phyloP scores from a whole-genome alignment of 30 jellyfish, hydroid and myxozoan genomes.

The Aurelia aurita complex sp. Pacific region DNA sequence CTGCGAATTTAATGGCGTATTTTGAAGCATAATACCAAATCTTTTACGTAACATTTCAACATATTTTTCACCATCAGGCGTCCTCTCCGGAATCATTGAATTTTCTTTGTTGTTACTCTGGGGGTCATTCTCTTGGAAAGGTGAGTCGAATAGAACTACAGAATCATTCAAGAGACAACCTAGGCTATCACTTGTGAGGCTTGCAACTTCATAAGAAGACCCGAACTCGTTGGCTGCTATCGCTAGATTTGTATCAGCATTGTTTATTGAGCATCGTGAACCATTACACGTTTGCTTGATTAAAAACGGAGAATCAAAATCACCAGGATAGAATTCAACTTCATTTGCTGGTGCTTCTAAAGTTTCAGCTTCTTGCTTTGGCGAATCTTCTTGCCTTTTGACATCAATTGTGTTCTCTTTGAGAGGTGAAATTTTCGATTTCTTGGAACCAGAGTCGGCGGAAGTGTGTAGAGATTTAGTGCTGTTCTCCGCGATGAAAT shows the following conservation, averaged over 20 bases:
- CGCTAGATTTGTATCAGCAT: background rate
- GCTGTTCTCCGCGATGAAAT: too few relatives aligned
- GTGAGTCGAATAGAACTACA: constrained; percentile 12
- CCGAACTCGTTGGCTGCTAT: background rate
- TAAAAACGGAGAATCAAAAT: background rate
- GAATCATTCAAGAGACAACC: constrained; percentile 3
- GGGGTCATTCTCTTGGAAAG: background rate
- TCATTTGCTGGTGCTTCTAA: too few relatives aligned
- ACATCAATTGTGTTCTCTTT: too few relatives aligned
- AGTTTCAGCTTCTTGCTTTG: too few relatives aligned
- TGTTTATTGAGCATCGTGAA: background rate
- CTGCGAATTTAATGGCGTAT: background rate
- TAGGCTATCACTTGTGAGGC: constrained; percentile 27
- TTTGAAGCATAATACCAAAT: constrained; percentile 20
- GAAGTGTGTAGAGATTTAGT: too few relatives aligned
- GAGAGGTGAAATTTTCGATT: too few relatives aligned
- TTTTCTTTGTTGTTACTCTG: background rate
- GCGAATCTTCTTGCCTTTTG: too few relatives aligned
- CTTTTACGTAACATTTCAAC: background rate
- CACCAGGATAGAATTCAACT: too few relatives aligned
- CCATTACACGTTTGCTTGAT: background rate
- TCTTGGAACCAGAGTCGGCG: too few relatives aligned
- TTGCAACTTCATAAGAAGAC: background rate
- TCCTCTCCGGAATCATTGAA: background rate
- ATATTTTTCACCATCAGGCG: constrained; percentile 17